Evolutionary conservation across 2,113 vertebrate species (phyloP), one percentile per base, ranked within the genome.

Genomic region (Otis tarda): DNA sequence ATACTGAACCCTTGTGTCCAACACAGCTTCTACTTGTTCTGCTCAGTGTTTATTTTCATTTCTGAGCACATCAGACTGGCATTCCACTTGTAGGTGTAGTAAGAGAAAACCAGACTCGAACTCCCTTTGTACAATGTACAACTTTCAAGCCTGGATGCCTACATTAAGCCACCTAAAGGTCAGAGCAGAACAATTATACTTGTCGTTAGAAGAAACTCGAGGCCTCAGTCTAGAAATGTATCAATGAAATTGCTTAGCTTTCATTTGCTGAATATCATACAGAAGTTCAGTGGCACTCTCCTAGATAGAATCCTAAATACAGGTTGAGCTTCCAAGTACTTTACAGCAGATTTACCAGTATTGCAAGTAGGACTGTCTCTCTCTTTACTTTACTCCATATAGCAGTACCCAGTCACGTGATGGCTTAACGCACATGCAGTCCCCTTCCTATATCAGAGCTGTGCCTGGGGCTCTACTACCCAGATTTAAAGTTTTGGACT

Each of bases 21-120:
- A 53, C 69, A 64, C 61, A 68, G 68, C 80, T 82, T 83, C 71
- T 47, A 15, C 67, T 93, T 83, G 83, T 68, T 83, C 76, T 81
- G 59, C 52, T 53, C 37, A 70, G 52, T 73, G 73, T 78, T 95
- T 96, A 93, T 86, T 95, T 96, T 92, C 7, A 92, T 81, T 94
- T 90, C 93, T 92, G 92, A 93, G 83, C 71, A 65, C 79, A 92
- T 78, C 60, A 56, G 52, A 65, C 33, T 89, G 92, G 93, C 95
- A 94, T 96, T 93, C 88, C 90, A 75, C 56, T 89, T 64, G 88
- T 90, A 94, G 90, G 90, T 92, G 90, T 94, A 95, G 95, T 60
- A 94, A 94, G 92, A 92, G 64, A 92, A 97, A 88, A 94, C 56
- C 76, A 78, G 86, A 77, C 64, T 70, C 1, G 0, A 90, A 71